A percentile compares a stretch with the other conserved stretches of the same genome.
phyloP scores from a whole-genome alignment of 2,797 vertebrate genomes.

The Brotogeris chrysoptera region DNA sequence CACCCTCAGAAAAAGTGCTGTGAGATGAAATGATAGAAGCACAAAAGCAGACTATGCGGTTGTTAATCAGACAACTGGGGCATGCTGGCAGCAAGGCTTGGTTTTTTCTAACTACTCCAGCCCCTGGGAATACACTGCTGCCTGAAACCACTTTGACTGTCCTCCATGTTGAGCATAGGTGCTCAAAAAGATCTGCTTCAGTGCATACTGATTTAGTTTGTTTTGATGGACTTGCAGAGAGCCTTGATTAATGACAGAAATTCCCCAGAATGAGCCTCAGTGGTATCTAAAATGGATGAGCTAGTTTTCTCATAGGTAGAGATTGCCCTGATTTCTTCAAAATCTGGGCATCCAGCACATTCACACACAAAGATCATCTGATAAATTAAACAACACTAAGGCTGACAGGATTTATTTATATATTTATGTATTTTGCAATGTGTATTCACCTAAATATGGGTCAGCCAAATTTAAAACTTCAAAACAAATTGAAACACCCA shows the following conservation, averaged over 20 bases:
- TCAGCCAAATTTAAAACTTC: not conserved
- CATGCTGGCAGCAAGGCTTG: not conserved
- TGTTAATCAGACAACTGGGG: constrained; percentile 9
- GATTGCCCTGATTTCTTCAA: constrained; percentile 35
- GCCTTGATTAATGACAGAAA: constrained; percentile 21
- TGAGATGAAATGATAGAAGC: constrained; percentile 1
- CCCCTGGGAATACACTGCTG: constrained; percentile 16
- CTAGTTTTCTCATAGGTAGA: constrained; percentile 51
- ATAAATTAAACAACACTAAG: not conserved
- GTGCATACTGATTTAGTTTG: not conserved
- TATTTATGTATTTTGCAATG: not conserved
- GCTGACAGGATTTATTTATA: not conserved
- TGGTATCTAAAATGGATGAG: constrained; percentile 37
- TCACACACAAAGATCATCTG: not conserved
- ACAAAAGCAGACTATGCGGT: not conserved
- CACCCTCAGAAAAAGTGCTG: not conserved
- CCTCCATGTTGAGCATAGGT: constrained; percentile 7
- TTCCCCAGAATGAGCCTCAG: not conserved
- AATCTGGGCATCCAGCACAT: not conserved
- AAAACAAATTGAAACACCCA: constrained; percentile 8
- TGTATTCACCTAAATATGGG: not conserved
- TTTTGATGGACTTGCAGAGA: constrained; percentile 35
- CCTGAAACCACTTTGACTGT: constrained; percentile 35
- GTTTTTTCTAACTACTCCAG: not conserved
- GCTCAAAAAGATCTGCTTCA: not conserved